These are phyloP conservation scores for Ormyrus labotus DNA, from an alignment of 2,888 invertebrate genomes.

Conservation along the genomic window DNA sequence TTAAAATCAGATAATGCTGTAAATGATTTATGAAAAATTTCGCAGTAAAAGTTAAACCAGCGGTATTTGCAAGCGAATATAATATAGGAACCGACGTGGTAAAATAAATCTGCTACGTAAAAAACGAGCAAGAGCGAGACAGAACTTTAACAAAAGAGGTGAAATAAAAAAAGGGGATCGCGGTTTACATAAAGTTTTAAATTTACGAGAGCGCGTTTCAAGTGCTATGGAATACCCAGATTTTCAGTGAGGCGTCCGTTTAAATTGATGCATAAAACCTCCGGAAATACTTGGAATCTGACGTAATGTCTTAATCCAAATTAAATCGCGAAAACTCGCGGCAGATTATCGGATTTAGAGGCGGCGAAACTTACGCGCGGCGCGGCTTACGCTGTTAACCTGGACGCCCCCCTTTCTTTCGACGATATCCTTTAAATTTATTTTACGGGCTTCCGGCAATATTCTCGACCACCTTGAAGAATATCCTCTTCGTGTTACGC, in stretches of 20 bases:
- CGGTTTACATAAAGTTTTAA: too few species aligned
- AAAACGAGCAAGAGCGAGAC: too few species aligned
- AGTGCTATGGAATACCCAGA: too few species aligned
- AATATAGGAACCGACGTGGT: too few species aligned
- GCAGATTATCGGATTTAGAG: constrained; percentile 8
- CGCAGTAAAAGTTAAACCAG: too few species aligned
- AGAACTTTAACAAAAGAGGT: too few species aligned
- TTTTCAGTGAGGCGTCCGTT: neutral
- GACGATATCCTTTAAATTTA: constrained; percentile 7
- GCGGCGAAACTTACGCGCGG: neutral
- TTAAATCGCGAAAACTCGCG: neutral
- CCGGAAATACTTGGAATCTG: neutral
- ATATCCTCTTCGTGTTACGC: neutral
- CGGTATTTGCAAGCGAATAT: too few species aligned
- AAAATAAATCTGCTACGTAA: too few species aligned
- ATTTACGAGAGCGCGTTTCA: too few species aligned
- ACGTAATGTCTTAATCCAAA: constrained; percentile 8
- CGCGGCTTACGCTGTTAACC: neutral
- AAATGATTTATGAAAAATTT: too few species aligned
- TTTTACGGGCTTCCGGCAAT: constrained; percentile 22
- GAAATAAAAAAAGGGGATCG: too few species aligned
- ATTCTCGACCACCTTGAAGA: constrained; percentile 5
- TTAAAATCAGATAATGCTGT: too few species aligned
- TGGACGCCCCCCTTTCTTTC: neutral
- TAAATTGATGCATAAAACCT: constrained; percentile 25